Percentiles rank a stretch among this genome's conserved stretches.
phyloP scores from a whole-genome alignment of 2,888 invertebrate species.

The Quadroppia sp. region DNA sequence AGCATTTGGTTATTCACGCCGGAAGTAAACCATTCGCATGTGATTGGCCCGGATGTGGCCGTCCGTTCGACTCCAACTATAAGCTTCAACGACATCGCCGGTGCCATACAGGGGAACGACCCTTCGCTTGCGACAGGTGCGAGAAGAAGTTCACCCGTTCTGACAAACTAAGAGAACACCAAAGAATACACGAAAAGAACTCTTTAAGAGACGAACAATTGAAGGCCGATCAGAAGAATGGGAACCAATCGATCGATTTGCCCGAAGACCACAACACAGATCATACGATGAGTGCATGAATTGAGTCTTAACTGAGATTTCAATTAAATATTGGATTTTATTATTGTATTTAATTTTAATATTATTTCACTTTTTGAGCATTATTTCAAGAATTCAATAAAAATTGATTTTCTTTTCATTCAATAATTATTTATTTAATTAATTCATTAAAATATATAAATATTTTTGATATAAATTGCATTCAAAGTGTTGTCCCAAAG shows the following conservation, averaged over 20 bases:
- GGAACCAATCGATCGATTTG: neutral
- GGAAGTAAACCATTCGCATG: constrained; percentile 18
- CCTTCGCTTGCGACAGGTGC: constrained; percentile 29
- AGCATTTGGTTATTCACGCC: constrained; percentile 15
- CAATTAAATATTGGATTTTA: too few relatives aligned
- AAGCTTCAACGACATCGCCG: constrained; percentile 33
- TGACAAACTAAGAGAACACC: constrained; percentile 40
- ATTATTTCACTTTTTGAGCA: too few relatives aligned
- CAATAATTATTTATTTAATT: too few relatives aligned
- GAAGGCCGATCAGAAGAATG: neutral
- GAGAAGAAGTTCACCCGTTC: constrained; percentile 8
- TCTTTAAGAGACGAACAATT: neutral
- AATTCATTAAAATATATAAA: too few relatives aligned
- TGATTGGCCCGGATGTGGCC: constrained; percentile 31
- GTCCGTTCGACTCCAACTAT: constrained; percentile 33
- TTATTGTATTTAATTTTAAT: too few relatives aligned
- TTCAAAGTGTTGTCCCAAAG: too few relatives aligned
- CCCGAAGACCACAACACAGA: neutral
- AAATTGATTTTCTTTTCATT: too few relatives aligned
- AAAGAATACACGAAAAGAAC: neutral
- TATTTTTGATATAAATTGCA: too few relatives aligned
- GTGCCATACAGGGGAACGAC: constrained; percentile 36
- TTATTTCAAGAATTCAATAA: too few relatives aligned
- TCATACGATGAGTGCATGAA: neutral
- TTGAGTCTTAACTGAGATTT: too few relatives aligned